These are phyloP conservation scores for Enteromius treurensis DNA, from an alignment of 2,797 vertebrate species.

Conservation along the genomic window DNA sequence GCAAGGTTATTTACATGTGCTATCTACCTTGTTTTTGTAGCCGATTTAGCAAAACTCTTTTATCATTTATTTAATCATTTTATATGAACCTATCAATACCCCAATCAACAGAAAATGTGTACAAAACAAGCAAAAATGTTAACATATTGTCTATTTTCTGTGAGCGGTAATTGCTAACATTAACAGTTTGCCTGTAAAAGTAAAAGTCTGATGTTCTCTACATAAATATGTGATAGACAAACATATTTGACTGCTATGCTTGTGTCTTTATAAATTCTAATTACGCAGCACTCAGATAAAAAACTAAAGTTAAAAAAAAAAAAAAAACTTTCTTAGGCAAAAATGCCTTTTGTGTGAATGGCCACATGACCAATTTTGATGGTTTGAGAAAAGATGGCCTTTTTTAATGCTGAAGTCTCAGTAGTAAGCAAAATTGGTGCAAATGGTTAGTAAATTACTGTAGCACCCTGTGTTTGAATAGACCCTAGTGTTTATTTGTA, in stretches of 20 bases:
- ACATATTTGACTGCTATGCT: background rate
- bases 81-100: background rate
- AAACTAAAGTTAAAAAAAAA: background rate
- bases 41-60: background rate
- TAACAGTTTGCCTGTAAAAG: background rate
- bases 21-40: background rate
- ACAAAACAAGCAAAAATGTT: background rate
- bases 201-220: background rate
- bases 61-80: too few relatives aligned
- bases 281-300: background rate
- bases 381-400: background rate
- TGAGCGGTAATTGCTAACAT: background rate
- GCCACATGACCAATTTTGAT: background rate
- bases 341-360: background rate
- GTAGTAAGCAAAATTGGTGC: background rate
- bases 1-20: background rate
- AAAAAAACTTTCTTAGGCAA: background rate
- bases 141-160: background rate
- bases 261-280: background rate
- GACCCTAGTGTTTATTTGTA: constrained; percentile 6
- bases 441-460: background rate
- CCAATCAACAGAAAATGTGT: background rate
- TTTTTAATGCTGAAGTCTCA: background rate
- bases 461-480: background rate
- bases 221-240: background rate